Conservation (phyloP, 2,113 vertebrate genomes). For the Crotalus horridus region DNA sequence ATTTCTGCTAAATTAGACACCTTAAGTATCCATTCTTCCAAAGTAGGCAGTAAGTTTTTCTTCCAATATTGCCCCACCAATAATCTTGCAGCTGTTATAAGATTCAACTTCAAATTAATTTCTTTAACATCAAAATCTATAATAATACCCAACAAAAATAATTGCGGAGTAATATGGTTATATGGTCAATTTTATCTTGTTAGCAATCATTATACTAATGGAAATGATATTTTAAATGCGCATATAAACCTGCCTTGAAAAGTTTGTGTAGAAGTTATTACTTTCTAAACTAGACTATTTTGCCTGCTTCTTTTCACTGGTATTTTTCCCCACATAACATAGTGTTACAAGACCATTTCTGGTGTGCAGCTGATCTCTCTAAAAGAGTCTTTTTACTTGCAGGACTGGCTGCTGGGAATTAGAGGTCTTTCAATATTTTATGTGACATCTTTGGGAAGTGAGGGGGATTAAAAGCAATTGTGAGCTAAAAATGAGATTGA, state of each 20-base stretch:
- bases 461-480: not conserved
- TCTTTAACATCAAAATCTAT: too few species aligned
- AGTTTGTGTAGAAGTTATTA: not conserved
- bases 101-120: too few species aligned
- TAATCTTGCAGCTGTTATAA: too few species aligned
- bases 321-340: not conserved
- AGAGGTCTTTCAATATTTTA: not conserved
- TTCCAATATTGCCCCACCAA: too few species aligned
- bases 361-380: not conserved
- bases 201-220: not conserved
- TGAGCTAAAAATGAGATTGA: not conserved
- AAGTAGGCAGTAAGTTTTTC: too few species aligned
- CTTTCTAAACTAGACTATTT: not conserved
- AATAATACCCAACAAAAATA: too few species aligned
- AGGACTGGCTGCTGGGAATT: too few species aligned
- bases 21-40: too few species aligned
- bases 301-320: not conserved
- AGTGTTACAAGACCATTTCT: not conserved
- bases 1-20: too few species aligned
- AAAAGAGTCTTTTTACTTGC: not conserved
- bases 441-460: not conserved
- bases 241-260: not conserved
- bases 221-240: not conserved
- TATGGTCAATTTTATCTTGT: not conserved
- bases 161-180: not conserved